Evolutionary conservation across 2,888 invertebrate species (phyloP).

Genomic region (Coenonympha arcania): DNA sequence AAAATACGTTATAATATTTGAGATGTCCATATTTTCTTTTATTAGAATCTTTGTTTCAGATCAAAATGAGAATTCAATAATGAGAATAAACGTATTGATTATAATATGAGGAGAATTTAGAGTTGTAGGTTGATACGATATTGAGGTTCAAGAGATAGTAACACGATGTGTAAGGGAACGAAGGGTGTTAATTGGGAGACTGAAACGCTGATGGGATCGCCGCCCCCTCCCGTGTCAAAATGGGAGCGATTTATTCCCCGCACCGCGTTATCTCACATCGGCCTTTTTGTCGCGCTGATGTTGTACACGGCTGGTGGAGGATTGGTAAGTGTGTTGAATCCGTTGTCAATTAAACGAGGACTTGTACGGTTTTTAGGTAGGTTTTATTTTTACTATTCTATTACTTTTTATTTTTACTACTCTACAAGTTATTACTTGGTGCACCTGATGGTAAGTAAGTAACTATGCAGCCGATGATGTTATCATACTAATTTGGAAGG

Average conservation of each 20-base stretch:
- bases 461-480: too few relatives aligned
- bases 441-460: too few relatives aligned
- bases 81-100: background rate
- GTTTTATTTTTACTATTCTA: too few relatives aligned
- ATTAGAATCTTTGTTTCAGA: background rate
- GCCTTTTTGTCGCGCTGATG: slow-evolving; percentile 82
- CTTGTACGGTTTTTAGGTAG: too few relatives aligned
- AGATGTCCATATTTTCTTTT: background rate
- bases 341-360: background rate
- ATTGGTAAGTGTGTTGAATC: slow-evolving; percentile 74
- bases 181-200: slow-evolving; percentile 68
- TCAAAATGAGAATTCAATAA: background rate
- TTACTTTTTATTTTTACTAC: too few relatives aligned
- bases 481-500: too few relatives aligned
- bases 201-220: slow-evolving; percentile 65
- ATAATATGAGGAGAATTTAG: background rate
- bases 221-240: slow-evolving; percentile 47
- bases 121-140: background rate
- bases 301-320: slow-evolving; percentile 86
- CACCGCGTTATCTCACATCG: slow-evolving; percentile 80
- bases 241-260: slow-evolving; percentile 77
- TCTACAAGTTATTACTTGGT: too few relatives aligned
- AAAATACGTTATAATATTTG: background rate
- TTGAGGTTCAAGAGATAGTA: background rate
- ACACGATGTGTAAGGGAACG: slow-evolving; percentile 60